These are phyloP conservation scores for Acanthosepion lycidas DNA, from an alignment of 2,888 invertebrate species.

Conservation along the genomic window DNA sequence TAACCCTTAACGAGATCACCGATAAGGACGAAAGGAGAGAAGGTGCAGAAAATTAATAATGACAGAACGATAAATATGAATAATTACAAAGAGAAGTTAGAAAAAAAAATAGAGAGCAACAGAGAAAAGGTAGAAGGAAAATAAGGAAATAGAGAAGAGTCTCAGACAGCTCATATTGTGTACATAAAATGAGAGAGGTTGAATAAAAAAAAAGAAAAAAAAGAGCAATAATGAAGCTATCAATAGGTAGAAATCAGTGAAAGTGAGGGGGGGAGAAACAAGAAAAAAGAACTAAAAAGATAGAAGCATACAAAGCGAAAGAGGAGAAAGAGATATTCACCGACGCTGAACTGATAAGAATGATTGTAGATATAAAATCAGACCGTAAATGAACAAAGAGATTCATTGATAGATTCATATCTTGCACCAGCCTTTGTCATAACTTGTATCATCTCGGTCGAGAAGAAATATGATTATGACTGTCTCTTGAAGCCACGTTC, in stretches of 20 bases:
- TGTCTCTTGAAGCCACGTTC: background rate
- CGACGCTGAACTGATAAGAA: background rate
- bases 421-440: background rate
- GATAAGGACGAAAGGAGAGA: too few species aligned
- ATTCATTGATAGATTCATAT: background rate
- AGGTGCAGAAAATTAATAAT: too few species aligned
- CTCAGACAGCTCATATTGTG: background rate
- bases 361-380: background rate
- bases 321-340: background rate
- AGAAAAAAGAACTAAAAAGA: background rate
- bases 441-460: background rate
- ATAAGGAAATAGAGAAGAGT: background rate
- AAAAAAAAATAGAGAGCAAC: background rate
- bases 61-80: too few species aligned
- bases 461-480: constrained; percentile 22
- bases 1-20: too few species aligned
- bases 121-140: background rate
- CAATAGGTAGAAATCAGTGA: background rate
- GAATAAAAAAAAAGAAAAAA: background rate
- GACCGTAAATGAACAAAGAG: background rate
- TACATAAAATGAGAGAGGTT: background rate
- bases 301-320: background rate
- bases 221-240: background rate
- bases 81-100: too few species aligned
- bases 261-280: background rate